These are phyloP conservation scores for Atrina japonica DNA, from an alignment of 2,888 invertebrate species.

Conservation along the genomic window DNA sequence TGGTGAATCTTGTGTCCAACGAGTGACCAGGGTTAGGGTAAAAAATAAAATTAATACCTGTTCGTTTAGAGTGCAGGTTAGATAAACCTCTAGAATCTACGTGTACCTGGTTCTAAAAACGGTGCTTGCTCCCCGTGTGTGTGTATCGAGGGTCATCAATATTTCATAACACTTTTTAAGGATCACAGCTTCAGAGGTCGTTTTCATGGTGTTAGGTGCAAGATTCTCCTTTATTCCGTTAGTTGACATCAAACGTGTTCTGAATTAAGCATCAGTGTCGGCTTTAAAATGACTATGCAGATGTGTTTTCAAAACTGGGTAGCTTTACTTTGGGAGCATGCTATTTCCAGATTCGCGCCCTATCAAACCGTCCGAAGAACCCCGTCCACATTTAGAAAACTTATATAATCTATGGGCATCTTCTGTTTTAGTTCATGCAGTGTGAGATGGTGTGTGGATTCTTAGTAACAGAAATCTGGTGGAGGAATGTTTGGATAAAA, in stretches of 20 bases:
- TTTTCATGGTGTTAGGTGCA: background rate
- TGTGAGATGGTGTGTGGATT: constrained; percentile 48
- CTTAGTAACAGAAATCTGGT: too few relatives aligned
- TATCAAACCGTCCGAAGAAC: constrained; percentile 38
- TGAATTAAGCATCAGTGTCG: constrained; percentile 4
- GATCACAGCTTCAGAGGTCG: constrained; percentile 8
- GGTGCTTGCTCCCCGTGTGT: background rate
- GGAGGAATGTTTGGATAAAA: constrained; percentile 39
- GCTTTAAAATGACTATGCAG: constrained; percentile 29
- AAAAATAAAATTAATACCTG: too few relatives aligned
- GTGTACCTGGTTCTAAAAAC: background rate
- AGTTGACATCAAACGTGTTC: background rate
- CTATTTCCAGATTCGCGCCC: constrained; percentile 30
- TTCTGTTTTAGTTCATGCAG: constrained; percentile 34
- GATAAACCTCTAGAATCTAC: constrained; percentile 1
- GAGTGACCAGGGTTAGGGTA: background rate
- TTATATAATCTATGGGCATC: constrained; percentile 43
- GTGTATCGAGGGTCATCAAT: background rate
- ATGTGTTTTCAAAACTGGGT: constrained; percentile 43
- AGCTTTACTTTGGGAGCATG: constrained; percentile 37
- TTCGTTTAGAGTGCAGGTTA: background rate
- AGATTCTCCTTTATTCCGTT: constrained; percentile 4
- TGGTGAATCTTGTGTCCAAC: background rate
- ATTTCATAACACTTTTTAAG: background rate
- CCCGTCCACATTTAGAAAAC: constrained; percentile 36